Evolutionary conservation across 2,113 vertebrate genomes (phyloP).

Genomic region (Phalacrocorax pelagicus): DNA sequence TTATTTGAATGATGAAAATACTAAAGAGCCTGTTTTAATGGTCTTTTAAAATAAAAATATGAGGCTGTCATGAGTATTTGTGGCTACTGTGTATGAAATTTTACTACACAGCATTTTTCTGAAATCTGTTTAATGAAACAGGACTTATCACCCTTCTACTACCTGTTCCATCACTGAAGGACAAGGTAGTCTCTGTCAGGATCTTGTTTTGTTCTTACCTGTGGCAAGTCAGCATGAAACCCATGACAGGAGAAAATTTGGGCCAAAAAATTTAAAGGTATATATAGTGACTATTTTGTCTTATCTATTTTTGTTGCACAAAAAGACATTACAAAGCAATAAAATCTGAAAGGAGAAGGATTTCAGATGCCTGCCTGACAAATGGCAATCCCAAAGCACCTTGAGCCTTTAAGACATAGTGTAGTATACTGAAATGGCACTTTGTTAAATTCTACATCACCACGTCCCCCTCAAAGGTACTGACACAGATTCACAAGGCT

Average conservation of each 20-base stretch:
- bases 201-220: neutral
- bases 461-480: neutral
- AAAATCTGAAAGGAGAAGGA: neutral
- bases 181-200: neutral
- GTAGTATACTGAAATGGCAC: neutral
- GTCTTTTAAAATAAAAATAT: slow-evolving; percentile 26
- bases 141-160: neutral
- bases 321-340: neutral
- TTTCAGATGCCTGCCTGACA: neutral
- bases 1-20: neutral
- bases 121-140: slow-evolving; percentile 1
- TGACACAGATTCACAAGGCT: neutral
- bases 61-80: neutral
- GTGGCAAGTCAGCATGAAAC: neutral
- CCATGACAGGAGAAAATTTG: neutral
- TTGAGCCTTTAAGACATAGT: neutral
- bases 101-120: neutral
- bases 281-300: neutral
- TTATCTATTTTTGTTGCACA: neutral
- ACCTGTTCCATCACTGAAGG: neutral
- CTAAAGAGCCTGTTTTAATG: neutral
- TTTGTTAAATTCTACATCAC: neutral
- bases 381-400: neutral
- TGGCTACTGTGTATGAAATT: slow-evolving; percentile 14
- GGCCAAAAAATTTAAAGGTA: neutral